Evolutionary conservation across 2,888 invertebrate genomes (phyloP).

Genomic region (Cosmorhoe ocellata): DNA sequence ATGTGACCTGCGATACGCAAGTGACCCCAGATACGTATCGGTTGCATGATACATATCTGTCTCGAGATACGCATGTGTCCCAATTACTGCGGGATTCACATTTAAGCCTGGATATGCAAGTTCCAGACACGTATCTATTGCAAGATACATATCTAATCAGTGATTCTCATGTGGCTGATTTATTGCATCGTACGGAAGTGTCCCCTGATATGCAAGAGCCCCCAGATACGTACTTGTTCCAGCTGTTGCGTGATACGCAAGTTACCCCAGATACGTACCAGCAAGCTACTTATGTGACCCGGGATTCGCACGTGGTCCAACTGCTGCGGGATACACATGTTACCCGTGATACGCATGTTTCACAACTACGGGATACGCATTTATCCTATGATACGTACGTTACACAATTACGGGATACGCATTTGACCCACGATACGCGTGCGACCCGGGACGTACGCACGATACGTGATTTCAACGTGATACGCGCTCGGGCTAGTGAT

Average conservation of each 20-base stretch:
- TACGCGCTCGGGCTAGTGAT: slow-evolving; percentile 1
- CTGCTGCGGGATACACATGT: slow-evolving; percentile 10
- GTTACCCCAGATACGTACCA: slow-evolving; percentile 1
- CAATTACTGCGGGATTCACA: slow-evolving; percentile 5
- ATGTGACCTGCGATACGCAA: neutral
- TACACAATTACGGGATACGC: slow-evolving; percentile 7
- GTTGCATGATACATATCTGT: neutral
- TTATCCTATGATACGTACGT: neutral
- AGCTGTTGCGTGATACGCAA: neutral
- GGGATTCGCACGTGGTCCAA: neutral
- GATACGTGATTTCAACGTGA: slow-evolving; percentile 5
- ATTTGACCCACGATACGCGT: slow-evolving; percentile 1
- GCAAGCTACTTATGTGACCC: neutral
- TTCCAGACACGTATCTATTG: neutral
- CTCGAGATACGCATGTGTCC: neutral
- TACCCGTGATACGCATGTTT: neutral
- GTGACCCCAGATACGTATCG: slow-evolving; percentile 1
- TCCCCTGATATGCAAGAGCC: neutral
- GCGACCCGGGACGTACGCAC: slow-evolving; percentile 3
- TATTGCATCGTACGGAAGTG: neutral
- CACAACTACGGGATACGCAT: neutral
- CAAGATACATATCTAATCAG: neutral
- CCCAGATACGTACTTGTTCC: neutral
- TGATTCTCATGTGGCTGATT: neutral
- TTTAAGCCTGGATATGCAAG: slow-evolving; percentile 2